phyloP scores from a whole-genome alignment of 2,113 vertebrate genomes.

The Xerus inauris region DNA sequence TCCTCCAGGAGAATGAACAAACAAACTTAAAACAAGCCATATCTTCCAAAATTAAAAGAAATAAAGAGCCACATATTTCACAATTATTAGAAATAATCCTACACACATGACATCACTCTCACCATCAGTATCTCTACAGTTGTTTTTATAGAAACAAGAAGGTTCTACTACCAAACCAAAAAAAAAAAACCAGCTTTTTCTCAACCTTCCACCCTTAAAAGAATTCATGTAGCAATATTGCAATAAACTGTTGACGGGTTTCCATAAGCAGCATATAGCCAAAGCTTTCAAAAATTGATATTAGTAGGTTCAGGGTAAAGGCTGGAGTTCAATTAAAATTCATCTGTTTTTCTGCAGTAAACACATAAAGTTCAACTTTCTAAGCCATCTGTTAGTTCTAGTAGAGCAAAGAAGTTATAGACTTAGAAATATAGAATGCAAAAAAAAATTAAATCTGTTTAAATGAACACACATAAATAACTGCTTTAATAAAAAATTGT shows the following conservation, averaged over 20 bases:
- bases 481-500: not conserved
- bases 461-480: conserved; percentile 25
- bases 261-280: not conserved
- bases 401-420: not conserved
- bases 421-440: not conserved
- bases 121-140: not conserved
- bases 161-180: not conserved
- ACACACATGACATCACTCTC: not conserved
- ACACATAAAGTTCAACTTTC: conserved; percentile 31
- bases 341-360: conserved; percentile 4
- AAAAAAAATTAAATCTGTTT: conserved; percentile 2
- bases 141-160: not conserved
- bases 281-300: not conserved
- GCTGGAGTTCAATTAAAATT: not conserved
- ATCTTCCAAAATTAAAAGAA: conserved; percentile 52
- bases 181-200: not conserved
- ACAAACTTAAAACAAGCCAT: conserved; percentile 5
- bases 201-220: not conserved
- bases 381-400: not conserved
- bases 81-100: conserved; percentile 1
- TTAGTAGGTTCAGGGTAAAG: not conserved
- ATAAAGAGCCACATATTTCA: not conserved
- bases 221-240: not conserved
- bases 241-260: not conserved
- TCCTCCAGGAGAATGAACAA: no score